phyloP scores from a whole-genome alignment of 30 jellyfish, hydroid and myxozoan species.

The Aurelia aurita complex sp. Pacific region DNA sequence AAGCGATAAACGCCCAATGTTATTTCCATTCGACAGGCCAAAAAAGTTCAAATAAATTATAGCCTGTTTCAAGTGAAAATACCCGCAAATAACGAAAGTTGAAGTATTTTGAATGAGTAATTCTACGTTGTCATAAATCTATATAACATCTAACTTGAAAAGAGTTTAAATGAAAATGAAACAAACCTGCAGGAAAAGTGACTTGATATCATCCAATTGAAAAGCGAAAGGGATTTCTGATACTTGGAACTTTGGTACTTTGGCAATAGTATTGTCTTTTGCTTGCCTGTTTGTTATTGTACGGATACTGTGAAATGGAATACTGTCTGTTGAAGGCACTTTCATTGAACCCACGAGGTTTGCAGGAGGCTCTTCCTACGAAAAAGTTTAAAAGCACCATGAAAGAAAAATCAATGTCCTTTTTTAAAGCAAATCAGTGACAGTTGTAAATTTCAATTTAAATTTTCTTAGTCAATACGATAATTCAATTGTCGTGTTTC shows the following conservation, averaged over 20 bases:
- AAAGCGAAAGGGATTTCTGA: constrained; percentile 86
- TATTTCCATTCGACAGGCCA: too few species aligned
- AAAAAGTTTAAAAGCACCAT: background rate
- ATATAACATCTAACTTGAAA: background rate
- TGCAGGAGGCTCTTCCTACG: constrained; percentile 85
- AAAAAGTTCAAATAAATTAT: too few species aligned
- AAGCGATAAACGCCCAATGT: too few species aligned
- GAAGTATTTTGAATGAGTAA: background rate
- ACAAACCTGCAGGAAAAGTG: constrained; percentile 82
- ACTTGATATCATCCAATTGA: constrained; percentile 77
- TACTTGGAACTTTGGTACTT: constrained; percentile 52
- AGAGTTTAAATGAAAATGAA: background rate
- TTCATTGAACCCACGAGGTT: constrained; percentile 70
- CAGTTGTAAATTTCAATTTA: too few species aligned
- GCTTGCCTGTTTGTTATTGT: constrained; percentile 41
- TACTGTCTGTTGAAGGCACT: constrained; percentile 90
- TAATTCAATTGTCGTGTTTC: too few species aligned
- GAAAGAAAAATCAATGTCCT: too few species aligned
- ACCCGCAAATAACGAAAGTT: too few species aligned
- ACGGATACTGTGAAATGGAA: constrained; percentile 65
- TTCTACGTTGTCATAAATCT: too few species aligned
- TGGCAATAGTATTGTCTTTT: constrained; percentile 18
- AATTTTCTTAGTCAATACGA: too few species aligned
- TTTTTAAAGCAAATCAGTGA: too few species aligned
- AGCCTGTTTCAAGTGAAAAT: too few species aligned